Evolutionary conservation across 1,140 invertebrate species (phyloP).

Genomic region (Neodiprion virginianus): DNA sequence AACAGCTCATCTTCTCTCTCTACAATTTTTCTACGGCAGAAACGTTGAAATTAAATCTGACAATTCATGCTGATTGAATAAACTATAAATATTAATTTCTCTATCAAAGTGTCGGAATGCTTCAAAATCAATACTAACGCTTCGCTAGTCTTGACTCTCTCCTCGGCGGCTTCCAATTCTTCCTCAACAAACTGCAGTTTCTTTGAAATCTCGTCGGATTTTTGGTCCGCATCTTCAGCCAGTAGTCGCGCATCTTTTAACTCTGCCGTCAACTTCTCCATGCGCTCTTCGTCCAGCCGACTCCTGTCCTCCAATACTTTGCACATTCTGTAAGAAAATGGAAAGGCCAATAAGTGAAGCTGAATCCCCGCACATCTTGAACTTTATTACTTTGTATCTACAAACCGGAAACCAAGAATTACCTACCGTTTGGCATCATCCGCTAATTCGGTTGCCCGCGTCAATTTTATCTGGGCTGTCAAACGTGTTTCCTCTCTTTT

Average conservation of each 20-base stretch:
- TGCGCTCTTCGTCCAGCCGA: constrained; percentile 77
- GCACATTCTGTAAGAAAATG: constrained; percentile 68
- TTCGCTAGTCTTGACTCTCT: constrained; percentile 87
- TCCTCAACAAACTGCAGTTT: constrained; percentile 91
- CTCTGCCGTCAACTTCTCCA: constrained; percentile 76
- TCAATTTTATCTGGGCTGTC: constrained; percentile 74
- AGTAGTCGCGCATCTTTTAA: constrained; percentile 80
- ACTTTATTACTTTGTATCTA: constrained; percentile 8
- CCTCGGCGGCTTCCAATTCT: constrained; percentile 86
- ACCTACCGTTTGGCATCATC: constrained; percentile 83
- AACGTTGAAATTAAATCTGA: not conserved
- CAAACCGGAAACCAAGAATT: not conserved
- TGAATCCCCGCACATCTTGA: not conserved
- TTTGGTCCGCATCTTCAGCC: constrained; percentile 82
- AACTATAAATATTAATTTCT: not conserved
- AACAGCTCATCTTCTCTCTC: constrained; percentile 60
- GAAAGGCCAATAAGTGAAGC: too few relatives aligned
- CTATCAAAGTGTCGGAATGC: not conserved
- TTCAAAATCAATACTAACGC: constrained; percentile 65
- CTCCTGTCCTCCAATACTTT: constrained; percentile 81
- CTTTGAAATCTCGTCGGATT: constrained; percentile 85
- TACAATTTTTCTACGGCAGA: constrained; percentile 52
- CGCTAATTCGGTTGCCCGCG: constrained; percentile 80
- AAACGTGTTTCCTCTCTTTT: constrained; percentile 79
- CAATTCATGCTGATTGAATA: not conserved